Evolutionary conservation across 2,888 invertebrate species (phyloP).

Genomic region (Petrolisthes cinctipes): DNA sequence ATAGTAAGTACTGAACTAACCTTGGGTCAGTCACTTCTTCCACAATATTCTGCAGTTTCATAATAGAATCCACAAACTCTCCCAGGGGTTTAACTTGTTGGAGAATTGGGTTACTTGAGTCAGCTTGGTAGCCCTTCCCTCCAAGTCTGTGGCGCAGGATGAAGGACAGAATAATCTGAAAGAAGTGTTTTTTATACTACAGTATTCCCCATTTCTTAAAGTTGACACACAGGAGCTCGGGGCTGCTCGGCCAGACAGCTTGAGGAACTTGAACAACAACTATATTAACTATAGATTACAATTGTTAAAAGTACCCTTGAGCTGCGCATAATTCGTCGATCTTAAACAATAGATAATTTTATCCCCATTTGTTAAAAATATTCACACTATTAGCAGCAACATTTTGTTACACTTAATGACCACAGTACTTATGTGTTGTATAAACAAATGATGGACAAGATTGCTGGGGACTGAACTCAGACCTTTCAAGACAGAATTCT

Average conservation of each 20-base stretch:
- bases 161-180: slow-evolving; percentile 62
- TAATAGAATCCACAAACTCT: slow-evolving; percentile 47
- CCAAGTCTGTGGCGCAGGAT: slow-evolving; percentile 60
- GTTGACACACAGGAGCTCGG: background rate
- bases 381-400: too few relatives aligned
- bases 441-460: too few relatives aligned
- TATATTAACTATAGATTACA: too few relatives aligned
- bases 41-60: slow-evolving; percentile 47
- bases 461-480: too few relatives aligned
- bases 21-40: slow-evolving; percentile 44
- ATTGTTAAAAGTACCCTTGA: background rate
- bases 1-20: background rate
- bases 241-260: too few relatives aligned
- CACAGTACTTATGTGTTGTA: too few relatives aligned
- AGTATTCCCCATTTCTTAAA: too few relatives aligned
- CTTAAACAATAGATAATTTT: too few relatives aligned
- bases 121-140: slow-evolving; percentile 58
- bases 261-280: background rate
- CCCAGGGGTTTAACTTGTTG: slow-evolving; percentile 38
- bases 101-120: slow-evolving; percentile 38
- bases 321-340: too few relatives aligned
- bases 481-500: too few relatives aligned
- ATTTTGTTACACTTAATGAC: too few relatives aligned
- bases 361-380: too few relatives aligned
- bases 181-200: background rate